Evolutionary conservation across 2,113 vertebrate genomes (phyloP), one percentile per base, ranked within the genome.

Genomic region (Larimichthys crocea): DNA sequence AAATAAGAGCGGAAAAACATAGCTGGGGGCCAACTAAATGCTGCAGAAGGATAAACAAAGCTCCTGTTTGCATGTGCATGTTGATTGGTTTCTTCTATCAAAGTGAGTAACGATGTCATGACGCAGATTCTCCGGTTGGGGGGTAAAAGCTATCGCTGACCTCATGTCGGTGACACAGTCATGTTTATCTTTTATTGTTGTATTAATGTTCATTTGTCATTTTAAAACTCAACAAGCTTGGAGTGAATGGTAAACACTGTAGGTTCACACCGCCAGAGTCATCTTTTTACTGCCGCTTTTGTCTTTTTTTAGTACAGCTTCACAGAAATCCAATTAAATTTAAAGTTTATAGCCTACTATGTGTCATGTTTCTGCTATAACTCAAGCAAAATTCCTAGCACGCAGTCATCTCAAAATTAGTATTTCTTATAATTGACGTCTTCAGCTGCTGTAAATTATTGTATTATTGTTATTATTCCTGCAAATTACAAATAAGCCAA

Each of bases 1-100:
- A 91, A 89, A 56, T 63, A 52, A 69, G 72, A 84, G 80, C 68
- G 67, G 84, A 86, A 88, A 89, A 82, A 69, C 52, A n/a, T 49
- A 44, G 52, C 55, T 9, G 48, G 50, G 11, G 24, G 52, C 53
- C 79, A 88, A 56, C 49, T 68, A 49, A 48, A 64, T 31, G 35
- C 29, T 40, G 48, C 29, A 40, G 52, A 10, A 20, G 35, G 50
- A 82, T 87, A 86, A 87, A 89, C 86, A 86, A 49, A 79, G 20
- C 31, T 35, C 22, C 60, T 70, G 31, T 73, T 49, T 75, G 40
- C 63, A 24, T 24, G 24, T 24, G 24, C 22, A 20, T 24, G 71
- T 15, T 49, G 65, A 78, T 22, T 48, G 75, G n/a, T 2, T 73
- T 57, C 63, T n/a, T 76, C 31, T 46, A 16, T 76, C 64, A 22